Conservation (phyloP, 2,888 invertebrate species). For the Spilosoma lubricipeda region DNA sequence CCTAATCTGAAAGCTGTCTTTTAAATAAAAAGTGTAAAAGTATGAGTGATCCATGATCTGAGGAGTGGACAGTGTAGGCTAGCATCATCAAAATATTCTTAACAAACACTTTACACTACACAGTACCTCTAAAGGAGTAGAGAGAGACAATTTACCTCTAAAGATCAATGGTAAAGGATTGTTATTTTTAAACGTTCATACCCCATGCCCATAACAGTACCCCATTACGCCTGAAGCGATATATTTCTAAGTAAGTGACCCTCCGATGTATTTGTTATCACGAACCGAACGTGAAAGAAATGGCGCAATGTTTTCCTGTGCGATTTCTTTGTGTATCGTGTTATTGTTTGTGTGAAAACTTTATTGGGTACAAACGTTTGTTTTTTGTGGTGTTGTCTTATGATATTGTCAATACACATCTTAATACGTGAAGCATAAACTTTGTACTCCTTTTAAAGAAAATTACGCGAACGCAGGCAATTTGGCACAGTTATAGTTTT, state of each 20-base stretch:
- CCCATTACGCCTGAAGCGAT: conserved; percentile 13
- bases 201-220: not conserved
- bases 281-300: conserved; percentile 20
- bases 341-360: conserved; percentile 21
- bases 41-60: too few relatives aligned
- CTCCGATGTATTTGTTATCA: conserved; percentile 18
- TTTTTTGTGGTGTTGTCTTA: not conserved
- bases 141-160: not conserved
- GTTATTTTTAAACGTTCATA: conserved; percentile 20
- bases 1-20: too few relatives aligned
- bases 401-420: too few relatives aligned
- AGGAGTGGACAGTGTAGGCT: too few relatives aligned
- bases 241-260: conserved; percentile 10
- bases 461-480: too few relatives aligned
- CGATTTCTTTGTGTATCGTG: conserved; percentile 14
- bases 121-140: too few relatives aligned
- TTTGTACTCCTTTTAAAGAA: too few relatives aligned
- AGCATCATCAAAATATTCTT: too few relatives aligned
- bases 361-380: not conserved
- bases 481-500: too few relatives aligned
- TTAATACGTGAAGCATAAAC: too few relatives aligned
- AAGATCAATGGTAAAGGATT: conserved; percentile 23
- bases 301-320: conserved; percentile 14
- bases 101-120: too few relatives aligned
- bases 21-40: too few relatives aligned